Evolutionary conservation across 37 sponge, comb jelly and placozoan genomes (phyloP), one percentile per base, ranked within the genome.

Genomic region (Cliona cf. orientalis): DNA sequence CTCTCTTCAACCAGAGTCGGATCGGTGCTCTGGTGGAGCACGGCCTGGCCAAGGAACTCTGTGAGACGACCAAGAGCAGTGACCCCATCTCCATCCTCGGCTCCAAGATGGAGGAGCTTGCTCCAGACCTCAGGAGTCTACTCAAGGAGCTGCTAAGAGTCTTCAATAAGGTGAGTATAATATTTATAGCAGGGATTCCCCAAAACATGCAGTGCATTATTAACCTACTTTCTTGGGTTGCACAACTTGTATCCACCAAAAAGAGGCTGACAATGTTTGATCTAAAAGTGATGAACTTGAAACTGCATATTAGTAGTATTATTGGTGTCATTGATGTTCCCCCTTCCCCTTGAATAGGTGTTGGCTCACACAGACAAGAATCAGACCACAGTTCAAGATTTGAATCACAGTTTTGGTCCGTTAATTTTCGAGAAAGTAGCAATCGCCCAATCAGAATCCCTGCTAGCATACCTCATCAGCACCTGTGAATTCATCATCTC

Each of bases 401-500:
- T 92, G 2, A 75, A 87, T 40, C 74, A 49, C 5, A 64, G 46
- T 14, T 92, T 92, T 67, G 88, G 92, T 1, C 67, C 79, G 0
- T 40, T 75, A 32, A 36, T 92, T 0, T 87, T 92, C 66, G 92
- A 92, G 64, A 65, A 74, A 33, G 35, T 85, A 1, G 23, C 72
- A 1, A 33, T 75, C 0, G 44, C 46, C 31, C 70, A 84, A 36
- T 45, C 84, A 29, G 84, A 86, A 41, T 59, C 83, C 5, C 63
- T 92, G 28, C 40, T 92, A 31, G 84, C 89, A 14, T 92, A 92
- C 74, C 69, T 92, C 39, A 79, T 87, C 63, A 83, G 80, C 80
- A 92, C 85, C 0, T 69, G 85, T 34, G 85, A 85, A 85, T 69
- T 85, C 59, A 34, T 85, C 36, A 68, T 85, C 49, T 63, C 68